phyloP scores from a whole-genome alignment of 2,888 invertebrate species.

The Teinopalpus imperialis region DNA sequence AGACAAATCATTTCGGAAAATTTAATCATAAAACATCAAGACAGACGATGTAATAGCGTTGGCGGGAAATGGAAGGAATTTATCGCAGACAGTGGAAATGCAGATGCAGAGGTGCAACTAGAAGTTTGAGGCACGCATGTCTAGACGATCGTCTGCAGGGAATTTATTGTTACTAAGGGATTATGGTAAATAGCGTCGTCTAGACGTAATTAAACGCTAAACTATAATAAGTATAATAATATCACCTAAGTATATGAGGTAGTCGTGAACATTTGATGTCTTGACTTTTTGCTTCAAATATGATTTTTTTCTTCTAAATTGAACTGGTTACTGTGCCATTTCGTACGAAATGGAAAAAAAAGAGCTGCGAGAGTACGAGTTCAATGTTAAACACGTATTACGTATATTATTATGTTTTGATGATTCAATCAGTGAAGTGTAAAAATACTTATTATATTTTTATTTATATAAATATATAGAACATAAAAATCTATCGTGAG shows the following conservation, averaged over 20 bases:
- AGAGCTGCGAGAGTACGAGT: background rate
- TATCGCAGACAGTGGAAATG: slow-evolving; percentile 3
- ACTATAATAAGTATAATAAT: background rate
- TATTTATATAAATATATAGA: too few species aligned
- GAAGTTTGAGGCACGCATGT: slow-evolving; percentile 16
- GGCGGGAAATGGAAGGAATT: background rate
- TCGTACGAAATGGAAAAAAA: slow-evolving; percentile 4
- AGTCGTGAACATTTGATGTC: slow-evolving; percentile 1
- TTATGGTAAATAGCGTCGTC: slow-evolving; percentile 6
- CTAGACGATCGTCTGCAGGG: slow-evolving; percentile 16
- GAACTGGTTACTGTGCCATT: background rate
- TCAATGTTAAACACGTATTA: background rate
- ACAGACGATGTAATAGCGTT: background rate
- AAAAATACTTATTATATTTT: too few species aligned
- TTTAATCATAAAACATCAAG: slow-evolving; percentile 14
- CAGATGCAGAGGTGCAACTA: slow-evolving; percentile 7
- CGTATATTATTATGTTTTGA: background rate
- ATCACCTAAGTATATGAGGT: background rate
- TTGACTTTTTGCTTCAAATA: background rate
- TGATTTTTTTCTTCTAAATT: background rate
- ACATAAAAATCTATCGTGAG: too few species aligned
- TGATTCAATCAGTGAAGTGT: slow-evolving; percentile 7
- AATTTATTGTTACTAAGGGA: slow-evolving; percentile 3
- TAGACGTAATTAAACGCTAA: slow-evolving; percentile 4
- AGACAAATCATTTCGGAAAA: slow-evolving; percentile 1